Evolutionary conservation across 2,797 vertebrate genomes (phyloP).

Genomic region (Phalanger gymnotis): DNA sequence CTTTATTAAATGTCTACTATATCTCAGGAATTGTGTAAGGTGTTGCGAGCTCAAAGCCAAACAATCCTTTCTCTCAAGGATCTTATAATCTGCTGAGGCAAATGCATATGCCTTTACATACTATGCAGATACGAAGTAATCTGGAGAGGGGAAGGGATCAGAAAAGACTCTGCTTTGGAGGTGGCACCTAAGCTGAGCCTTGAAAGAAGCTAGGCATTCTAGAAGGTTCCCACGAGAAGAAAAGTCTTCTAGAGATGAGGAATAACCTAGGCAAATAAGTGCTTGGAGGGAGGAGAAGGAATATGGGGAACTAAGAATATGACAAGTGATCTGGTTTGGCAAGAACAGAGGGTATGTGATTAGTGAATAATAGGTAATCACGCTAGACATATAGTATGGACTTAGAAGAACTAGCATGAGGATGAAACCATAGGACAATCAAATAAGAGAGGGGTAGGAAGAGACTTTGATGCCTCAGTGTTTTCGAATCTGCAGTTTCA

Average conservation of each 20-base stretch:
- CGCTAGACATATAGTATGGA: neutral
- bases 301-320: neutral
- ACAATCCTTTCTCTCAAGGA: neutral
- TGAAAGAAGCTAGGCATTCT: neutral
- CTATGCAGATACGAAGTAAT: neutral
- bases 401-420: neutral
- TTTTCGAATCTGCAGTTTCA: conserved; percentile 24
- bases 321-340: neutral
- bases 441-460: neutral
- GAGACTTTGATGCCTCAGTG: neutral
- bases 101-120: neutral
- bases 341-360: neutral
- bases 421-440: neutral
- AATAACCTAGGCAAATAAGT: neutral
- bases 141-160: neutral
- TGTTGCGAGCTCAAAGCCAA: neutral
- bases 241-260: neutral
- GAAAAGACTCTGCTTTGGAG: too few species aligned
- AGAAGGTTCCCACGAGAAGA: neutral
- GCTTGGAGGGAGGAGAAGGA: neutral
- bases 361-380: neutral
- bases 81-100: neutral
- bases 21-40: neutral
- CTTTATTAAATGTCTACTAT: neutral
- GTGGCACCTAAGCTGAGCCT: too few species aligned